Percentiles rank a stretch among this genome's conserved stretches.
Evolutionary conservation across 2,888 invertebrate genomes (phyloP).

Genomic region (Cacoxenus indagator): DNA sequence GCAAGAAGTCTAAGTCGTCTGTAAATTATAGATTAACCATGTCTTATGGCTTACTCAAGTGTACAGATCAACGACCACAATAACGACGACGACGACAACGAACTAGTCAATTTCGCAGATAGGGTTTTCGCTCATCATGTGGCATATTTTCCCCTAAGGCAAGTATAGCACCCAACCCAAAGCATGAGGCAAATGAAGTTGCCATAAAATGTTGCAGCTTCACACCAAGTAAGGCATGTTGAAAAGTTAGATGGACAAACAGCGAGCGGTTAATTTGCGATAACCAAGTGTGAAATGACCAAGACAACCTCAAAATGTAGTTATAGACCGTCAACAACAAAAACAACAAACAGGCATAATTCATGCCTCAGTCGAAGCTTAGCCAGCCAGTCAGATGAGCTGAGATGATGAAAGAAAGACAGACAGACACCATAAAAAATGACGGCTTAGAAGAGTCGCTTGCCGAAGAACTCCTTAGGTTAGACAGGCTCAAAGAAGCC

Average conservation of each 20-base stretch:
- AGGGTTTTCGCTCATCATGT: not conserved
- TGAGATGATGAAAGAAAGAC: too few species aligned
- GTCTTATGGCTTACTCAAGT: slow-evolving; percentile 19
- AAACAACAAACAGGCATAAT: slow-evolving; percentile 1
- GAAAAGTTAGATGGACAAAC: not conserved
- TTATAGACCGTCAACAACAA: not conserved
- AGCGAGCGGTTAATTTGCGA: slow-evolving; percentile 23
- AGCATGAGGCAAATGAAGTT: not conserved
- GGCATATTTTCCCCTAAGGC: not conserved
- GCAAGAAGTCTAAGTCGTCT: not conserved
- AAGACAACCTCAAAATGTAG: too few species aligned
- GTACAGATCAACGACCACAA: not conserved
- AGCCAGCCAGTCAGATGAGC: too few species aligned
- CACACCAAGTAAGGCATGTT: not conserved
- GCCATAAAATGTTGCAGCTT: not conserved
- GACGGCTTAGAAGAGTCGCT: not conserved
- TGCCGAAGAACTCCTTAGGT: not conserved
- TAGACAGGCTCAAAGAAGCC: not conserved
- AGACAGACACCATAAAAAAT: not conserved
- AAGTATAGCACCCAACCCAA: not conserved
- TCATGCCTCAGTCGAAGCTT: not conserved
- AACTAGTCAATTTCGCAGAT: not conserved
- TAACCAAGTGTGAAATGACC: slow-evolving; percentile 25
- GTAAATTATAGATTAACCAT: slow-evolving; percentile 20
- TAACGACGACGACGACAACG: not conserved